A percentile compares a stretch with the other conserved stretches of the same genome.
Evolutionary conservation across 2,888 invertebrate species (phyloP).

Genomic region (Brachypalpus laphriformis): DNA sequence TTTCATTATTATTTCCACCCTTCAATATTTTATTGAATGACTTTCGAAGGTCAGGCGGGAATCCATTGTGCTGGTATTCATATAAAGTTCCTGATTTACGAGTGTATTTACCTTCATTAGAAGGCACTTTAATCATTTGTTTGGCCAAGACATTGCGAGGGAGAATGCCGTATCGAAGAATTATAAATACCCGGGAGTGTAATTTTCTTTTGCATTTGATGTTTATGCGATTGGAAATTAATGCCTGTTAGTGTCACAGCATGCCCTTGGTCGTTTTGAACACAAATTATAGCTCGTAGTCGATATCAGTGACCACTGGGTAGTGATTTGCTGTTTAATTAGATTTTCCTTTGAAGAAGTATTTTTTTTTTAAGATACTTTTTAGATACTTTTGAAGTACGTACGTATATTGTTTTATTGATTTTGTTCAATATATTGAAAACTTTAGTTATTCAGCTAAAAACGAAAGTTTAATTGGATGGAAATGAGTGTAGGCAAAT

Average conservation of each 20-base stretch:
- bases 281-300: background rate
- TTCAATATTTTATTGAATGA: background rate
- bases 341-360: background rate
- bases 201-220: background rate
- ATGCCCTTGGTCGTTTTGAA: background rate
- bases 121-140: background rate
- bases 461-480: too few species aligned
- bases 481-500: background rate
- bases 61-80: background rate
- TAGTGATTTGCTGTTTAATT: slow-evolving; percentile 7
- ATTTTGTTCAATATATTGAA: background rate
- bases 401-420: background rate
- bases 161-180: background rate
- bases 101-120: slow-evolving; percentile 10
- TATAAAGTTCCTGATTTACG: slow-evolving; percentile 4
- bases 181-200: background rate
- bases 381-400: background rate
- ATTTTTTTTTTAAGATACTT: background rate
- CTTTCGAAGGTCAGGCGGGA: slow-evolving; percentile 6
- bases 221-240: background rate
- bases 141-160: background rate
- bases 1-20: background rate
- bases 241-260: background rate
- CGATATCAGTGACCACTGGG: background rate
- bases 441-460: too few species aligned